Percentiles rank a stretch among this genome's conserved stretches.
phyloP scores from a whole-genome alignment of 2,888 invertebrate species.

The Nomada fucata region DNA sequence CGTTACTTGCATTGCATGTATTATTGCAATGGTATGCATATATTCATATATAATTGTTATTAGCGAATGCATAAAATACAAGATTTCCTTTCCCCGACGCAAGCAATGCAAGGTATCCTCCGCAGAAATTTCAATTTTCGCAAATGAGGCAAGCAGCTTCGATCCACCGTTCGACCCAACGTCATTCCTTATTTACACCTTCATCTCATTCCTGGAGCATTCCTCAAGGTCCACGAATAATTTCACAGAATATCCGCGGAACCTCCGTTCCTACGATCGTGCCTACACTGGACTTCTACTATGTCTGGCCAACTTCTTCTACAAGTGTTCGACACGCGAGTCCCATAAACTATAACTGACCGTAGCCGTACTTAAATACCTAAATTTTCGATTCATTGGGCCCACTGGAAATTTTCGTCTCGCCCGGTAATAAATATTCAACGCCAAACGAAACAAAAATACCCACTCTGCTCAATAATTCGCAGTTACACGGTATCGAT shows the following conservation, averaged over 20 bases:
- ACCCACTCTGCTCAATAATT: background rate
- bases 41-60: no score
- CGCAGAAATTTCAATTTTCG: slow-evolving; percentile 20
- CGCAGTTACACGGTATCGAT: slow-evolving; percentile 4
- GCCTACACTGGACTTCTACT: no score
- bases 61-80: no score
- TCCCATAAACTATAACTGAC: no score
- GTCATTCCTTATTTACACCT: slow-evolving; percentile 28
- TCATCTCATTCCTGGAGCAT: slow-evolving; percentile 20
- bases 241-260: background rate
- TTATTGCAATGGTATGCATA: no score
- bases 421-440: background rate
- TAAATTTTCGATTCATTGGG: no score
- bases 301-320: no score
- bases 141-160: background rate
- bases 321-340: no score
- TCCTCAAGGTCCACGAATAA: slow-evolving; percentile 16
- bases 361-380: no score
- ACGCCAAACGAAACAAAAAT: background rate
- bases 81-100: background rate
- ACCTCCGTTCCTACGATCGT: no score
- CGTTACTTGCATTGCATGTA: no score
- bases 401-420: no score
- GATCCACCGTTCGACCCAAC: slow-evolving; percentile 10
- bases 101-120: slow-evolving; percentile 11